A percentile compares a stretch with the other conserved stretches of the same genome.
Evolutionary conservation across 2,888 invertebrate genomes (phyloP).

Genomic region (Melinopterus prodromus): DNA sequence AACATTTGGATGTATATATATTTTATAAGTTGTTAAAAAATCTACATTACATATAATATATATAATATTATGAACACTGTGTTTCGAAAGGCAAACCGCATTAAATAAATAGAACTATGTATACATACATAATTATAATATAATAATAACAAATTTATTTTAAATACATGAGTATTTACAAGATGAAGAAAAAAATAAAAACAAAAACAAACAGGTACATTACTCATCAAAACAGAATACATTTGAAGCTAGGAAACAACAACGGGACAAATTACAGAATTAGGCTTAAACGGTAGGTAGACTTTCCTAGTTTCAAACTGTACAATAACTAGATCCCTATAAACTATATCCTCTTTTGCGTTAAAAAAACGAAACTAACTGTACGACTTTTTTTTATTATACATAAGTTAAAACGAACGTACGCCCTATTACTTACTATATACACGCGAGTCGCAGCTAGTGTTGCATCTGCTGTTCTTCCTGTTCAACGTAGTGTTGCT

Average conservation of each 20-base stretch:
- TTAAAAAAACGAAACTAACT: conserved; percentile 10
- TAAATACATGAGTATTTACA: conserved; percentile 4
- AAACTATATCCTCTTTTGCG: neutral
- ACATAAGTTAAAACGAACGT: neutral
- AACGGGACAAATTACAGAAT: neutral
- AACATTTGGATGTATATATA: neutral
- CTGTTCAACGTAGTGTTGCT: conserved; percentile 26
- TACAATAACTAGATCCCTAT: neutral
- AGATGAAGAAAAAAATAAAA: neutral
- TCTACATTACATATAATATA: neutral
- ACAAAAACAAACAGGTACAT: conserved; percentile 4
- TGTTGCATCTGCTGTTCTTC: conserved; percentile 27
- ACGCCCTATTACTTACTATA: conserved; percentile 10
- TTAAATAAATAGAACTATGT: conserved; percentile 23
- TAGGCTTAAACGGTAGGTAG: neutral
- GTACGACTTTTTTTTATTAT: conserved; percentile 21
- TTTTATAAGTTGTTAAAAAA: neutral
- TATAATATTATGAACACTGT: conserved; percentile 23
- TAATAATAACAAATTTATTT: neutral
- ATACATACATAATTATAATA: neutral
- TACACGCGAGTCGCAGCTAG: conserved; percentile 4
- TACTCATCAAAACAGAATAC: neutral
- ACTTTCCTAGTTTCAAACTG: neutral
- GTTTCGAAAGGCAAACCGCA: conserved; percentile 13
- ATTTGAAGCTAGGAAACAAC: neutral